Conservation (phyloP, 2,797 vertebrate genomes). For the Thaleichthys pacificus region DNA sequence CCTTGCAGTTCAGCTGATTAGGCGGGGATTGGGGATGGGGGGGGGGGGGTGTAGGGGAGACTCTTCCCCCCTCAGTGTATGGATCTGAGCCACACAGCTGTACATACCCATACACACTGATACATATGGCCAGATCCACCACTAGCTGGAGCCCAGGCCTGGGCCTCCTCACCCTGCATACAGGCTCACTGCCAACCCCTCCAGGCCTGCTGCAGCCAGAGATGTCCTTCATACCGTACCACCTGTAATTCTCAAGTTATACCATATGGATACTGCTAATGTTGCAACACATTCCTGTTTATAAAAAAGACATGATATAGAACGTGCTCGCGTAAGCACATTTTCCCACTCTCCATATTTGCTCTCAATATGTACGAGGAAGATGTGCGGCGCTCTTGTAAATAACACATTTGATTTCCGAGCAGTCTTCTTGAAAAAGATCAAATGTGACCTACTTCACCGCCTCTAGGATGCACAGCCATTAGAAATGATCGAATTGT, state of each 20-base stretch:
- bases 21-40: conserved; percentile 42
- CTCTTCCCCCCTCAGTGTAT: conserved; percentile 30
- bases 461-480: neutral
- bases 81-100: conserved; percentile 50
- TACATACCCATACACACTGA: neutral
- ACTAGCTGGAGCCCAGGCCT: neutral
- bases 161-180: neutral
- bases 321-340: conserved; percentile 21
- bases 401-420: neutral
- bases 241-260: neutral
- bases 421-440: conserved; percentile 8
- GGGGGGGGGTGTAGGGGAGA: no score
- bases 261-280: neutral
- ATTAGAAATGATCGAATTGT: conserved; percentile 18
- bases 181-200: neutral
- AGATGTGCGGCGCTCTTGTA: neutral
- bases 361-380: neutral
- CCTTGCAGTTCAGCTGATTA: conserved; percentile 69
- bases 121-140: neutral
- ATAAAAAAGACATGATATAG: neutral
- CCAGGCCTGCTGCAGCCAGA: neutral
- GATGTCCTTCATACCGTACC: neutral
- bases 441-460: conserved; percentile 7
- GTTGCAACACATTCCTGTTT: neutral
- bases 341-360: neutral